These are phyloP conservation scores for human DNA, from an alignment of 2,113 vertebrate genomes.

Conservation along the genomic window GRCh38 chr6:17770501-17771000, in stretches of 20 bases:
- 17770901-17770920: constrained; percentile 7
- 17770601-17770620: background rate
- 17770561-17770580: background rate
- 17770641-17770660: constrained; percentile 51
- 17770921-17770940: background rate
- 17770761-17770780: constrained; percentile 85
- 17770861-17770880: constrained; percentile 23
- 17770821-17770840: background rate
- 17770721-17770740: constrained; percentile 67
- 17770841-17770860: background rate
- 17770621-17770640: background rate
- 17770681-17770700: constrained; percentile 75
- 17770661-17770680: constrained; percentile 58
- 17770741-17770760: constrained; percentile 85
- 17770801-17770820: constrained; percentile 78
- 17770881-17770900: constrained; percentile 19
- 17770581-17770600: background rate
- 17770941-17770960: constrained; percentile 52
- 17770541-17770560: background rate
- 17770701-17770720: constrained; percentile 73
- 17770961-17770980: constrained; percentile 49
- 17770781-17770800: constrained; percentile 84
- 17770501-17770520: background rate
- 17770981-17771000: background rate
- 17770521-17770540: background rate